These are phyloP conservation scores for Maconellicoccus hirsutus DNA, from an alignment of 1,140 invertebrate genomes.

Conservation along the genomic window DNA sequence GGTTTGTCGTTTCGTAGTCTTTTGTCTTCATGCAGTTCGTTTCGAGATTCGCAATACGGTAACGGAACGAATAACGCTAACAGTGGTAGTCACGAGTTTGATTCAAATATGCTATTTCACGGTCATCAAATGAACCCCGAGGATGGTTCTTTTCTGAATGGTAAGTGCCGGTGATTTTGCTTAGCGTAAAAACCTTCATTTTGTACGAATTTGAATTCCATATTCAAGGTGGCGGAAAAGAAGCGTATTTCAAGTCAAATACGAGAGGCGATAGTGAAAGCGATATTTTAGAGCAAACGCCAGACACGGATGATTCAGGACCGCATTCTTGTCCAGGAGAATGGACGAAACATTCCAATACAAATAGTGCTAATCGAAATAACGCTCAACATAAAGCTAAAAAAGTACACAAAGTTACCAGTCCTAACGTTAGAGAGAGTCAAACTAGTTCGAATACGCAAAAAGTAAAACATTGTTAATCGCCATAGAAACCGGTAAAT, in stretches of 20 bases:
- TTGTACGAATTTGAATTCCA: slow-evolving; percentile 8
- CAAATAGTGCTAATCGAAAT: slow-evolving; percentile 24
- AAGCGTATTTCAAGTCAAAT: slow-evolving; percentile 35
- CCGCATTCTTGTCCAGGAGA: slow-evolving; percentile 40
- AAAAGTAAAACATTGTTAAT: not conserved
- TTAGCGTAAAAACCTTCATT: not conserved
- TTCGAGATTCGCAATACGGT: slow-evolving; percentile 48
- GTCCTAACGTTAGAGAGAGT: not conserved
- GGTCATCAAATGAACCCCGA: slow-evolving; percentile 15
- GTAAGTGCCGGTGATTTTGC: slow-evolving; percentile 19
- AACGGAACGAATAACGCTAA: slow-evolving; percentile 37
- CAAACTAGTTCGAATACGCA: not conserved
- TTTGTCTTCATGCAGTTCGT: slow-evolving; percentile 71
- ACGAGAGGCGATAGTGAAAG: slow-evolving; percentile 45
- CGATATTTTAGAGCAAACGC: slow-evolving; percentile 47
- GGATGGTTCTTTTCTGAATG: slow-evolving; percentile 24
- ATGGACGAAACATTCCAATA: slow-evolving; percentile 30
- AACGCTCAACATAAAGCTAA: not conserved
- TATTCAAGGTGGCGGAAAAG: slow-evolving; percentile 38
- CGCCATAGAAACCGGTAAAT: too few relatives aligned
- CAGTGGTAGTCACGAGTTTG: not conserved
- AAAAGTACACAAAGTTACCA: slow-evolving; percentile 17
- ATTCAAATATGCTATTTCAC: not conserved
- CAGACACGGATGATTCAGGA: slow-evolving; percentile 51
- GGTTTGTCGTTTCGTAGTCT: slow-evolving; percentile 43